Conservation (phyloP, 2,888 invertebrate genomes). For the Agelastica alni region DNA sequence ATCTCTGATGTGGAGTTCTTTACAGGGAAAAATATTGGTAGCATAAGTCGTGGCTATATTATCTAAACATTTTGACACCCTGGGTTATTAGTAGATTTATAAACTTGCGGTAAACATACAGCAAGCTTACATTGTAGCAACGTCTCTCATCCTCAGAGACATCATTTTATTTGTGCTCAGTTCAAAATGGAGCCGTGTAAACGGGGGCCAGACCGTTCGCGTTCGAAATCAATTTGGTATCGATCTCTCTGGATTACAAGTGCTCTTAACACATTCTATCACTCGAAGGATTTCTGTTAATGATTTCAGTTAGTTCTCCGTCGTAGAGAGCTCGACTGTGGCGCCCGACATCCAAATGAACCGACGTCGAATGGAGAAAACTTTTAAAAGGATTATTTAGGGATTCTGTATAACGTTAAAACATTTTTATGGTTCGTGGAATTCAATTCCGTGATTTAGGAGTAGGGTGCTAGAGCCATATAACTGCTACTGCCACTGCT, state of each 20-base stretch:
- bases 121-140: no score
- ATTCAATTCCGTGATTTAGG: conserved; percentile 24
- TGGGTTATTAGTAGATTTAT: no score
- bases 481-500: neutral
- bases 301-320: conserved; percentile 22
- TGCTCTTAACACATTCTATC: conserved; percentile 34
- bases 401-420: conserved; percentile 23
- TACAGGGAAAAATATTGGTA: no score
- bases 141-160: no score
- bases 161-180: no score
- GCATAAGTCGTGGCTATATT: no score
- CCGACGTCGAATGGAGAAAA: conserved; percentile 10
- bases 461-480: conserved; percentile 9
- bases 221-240: conserved; percentile 30
- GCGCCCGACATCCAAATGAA: neutral
- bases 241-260: conserved; percentile 32
- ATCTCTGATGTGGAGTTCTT: no score
- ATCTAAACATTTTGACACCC: no score
- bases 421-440: conserved; percentile 28
- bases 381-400: conserved; percentile 26
- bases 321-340: conserved; percentile 1
- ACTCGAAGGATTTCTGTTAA: conserved; percentile 27
- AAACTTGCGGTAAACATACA: no score
- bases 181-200: no score
- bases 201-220: conserved; percentile 19